Percentiles rank a stretch among this genome's conserved stretches.
phyloP scores from a whole-genome alignment of 2,797 vertebrate species.

The Antennarius maculatus region DNA sequence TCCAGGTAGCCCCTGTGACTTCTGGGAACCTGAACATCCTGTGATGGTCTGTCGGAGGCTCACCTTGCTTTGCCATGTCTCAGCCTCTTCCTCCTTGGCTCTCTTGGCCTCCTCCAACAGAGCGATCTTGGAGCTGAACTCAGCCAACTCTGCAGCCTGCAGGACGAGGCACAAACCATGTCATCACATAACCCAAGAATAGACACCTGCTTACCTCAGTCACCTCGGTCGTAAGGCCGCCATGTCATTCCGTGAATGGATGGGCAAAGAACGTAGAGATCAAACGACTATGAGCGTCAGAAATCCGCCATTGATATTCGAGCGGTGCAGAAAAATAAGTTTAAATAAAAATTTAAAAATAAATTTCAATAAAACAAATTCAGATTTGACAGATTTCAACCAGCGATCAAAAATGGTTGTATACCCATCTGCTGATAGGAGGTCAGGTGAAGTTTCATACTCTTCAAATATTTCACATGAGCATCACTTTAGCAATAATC shows the following conservation, averaged over 20 bases:
- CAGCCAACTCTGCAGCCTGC: conserved; percentile 91
- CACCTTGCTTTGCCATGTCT: conserved; percentile 93
- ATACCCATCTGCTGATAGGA: too few relatives aligned
- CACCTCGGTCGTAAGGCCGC: conserved; percentile 8
- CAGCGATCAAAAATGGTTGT: too few relatives aligned
- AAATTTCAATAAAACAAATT: not conserved
- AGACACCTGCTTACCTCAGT: conserved; percentile 11
- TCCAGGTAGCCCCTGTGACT: not conserved
- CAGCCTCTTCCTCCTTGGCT: conserved; percentile 91
- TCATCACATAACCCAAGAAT: not conserved
- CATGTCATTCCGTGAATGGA: conserved; percentile 17
- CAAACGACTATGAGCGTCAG: not conserved
- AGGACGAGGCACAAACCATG: conserved; percentile 12
- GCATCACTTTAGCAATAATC: too few relatives aligned
- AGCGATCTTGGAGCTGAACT: conserved; percentile 89
- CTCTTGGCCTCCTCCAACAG: conserved; percentile 90
- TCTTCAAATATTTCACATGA: too few relatives aligned
- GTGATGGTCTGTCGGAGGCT: conserved; percentile 32
- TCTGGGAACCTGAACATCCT: not conserved
- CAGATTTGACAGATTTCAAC: too few relatives aligned
- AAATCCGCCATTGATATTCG: too few relatives aligned
- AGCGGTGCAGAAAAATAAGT: not conserved
- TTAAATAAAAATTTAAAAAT: too few relatives aligned
- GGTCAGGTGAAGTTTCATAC: too few relatives aligned
- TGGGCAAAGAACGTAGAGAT: not conserved